Percentiles rank a stretch among this genome's conserved stretches.
Evolutionary conservation across 2,797 vertebrate species (phyloP).

Genomic region (Falco biarmicus): DNA sequence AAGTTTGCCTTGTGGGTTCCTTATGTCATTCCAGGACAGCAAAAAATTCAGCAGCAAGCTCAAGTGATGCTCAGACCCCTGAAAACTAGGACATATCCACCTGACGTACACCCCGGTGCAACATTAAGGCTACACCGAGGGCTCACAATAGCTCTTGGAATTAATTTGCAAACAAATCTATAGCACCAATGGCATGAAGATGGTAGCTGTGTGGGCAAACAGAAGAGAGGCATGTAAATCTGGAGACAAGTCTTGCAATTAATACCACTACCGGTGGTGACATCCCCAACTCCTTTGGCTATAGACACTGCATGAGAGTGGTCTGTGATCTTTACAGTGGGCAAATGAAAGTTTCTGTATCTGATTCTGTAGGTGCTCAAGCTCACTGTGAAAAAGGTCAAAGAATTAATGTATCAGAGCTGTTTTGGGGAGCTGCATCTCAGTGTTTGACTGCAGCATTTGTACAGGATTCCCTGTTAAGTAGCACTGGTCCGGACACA

Average conservation of each 20-base stretch:
- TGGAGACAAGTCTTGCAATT: not conserved
- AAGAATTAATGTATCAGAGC: not conserved
- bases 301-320: not conserved
- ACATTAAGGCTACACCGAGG: not conserved
- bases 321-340: not conserved
- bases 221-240: not conserved
- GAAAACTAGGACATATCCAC: not conserved
- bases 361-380: not conserved
- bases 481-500: not conserved
- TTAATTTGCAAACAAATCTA: not conserved
- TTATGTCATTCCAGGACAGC: not conserved
- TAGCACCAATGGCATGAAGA: not conserved
- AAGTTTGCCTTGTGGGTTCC: not conserved
- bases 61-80: not conserved
- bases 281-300: not conserved
- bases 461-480: not conserved
- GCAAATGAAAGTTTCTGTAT: not conserved
- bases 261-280: not conserved
- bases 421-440: not conserved
- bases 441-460: not conserved
- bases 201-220: not conserved
- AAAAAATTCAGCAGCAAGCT: not conserved
- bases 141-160: not conserved
- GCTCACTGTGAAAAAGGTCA: not conserved
- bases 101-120: not conserved